Evolutionary conservation across 2,113 vertebrate species (phyloP).

Genomic region (Haemorhous mexicanus): DNA sequence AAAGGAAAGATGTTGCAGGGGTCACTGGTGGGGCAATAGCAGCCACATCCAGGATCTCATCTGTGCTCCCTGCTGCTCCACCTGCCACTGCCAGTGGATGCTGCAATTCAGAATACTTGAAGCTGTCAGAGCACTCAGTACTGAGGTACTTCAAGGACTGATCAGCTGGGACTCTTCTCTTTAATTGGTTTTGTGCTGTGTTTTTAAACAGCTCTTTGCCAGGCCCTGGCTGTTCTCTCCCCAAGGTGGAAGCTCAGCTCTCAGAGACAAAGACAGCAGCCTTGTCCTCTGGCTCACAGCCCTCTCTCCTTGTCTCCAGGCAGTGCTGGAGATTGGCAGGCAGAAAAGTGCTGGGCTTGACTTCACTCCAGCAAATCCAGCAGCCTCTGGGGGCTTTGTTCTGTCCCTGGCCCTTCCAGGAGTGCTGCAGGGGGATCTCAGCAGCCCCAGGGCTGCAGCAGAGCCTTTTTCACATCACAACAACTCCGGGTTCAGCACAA

Average conservation of each 20-base stretch:
- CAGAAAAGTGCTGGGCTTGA: background rate
- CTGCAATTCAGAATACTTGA: background rate
- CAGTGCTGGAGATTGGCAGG: background rate
- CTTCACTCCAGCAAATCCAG: background rate
- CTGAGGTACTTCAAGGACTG: background rate
- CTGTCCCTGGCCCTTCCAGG: background rate
- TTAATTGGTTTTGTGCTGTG: background rate
- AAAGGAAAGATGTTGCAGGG: background rate
- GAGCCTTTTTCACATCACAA: background rate
- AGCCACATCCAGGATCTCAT: background rate
- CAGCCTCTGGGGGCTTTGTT: background rate
- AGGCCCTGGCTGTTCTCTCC: background rate
- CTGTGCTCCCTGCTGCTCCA: background rate
- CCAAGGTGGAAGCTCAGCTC: background rate
- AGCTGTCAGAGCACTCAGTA: background rate
- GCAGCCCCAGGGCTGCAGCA: background rate
- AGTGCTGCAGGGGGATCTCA: background rate
- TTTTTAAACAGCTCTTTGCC: background rate
- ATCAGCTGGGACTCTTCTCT: background rate
- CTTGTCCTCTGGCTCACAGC: background rate
- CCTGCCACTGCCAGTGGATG: background rate
- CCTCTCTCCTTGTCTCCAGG: background rate
- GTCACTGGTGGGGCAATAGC: background rate
- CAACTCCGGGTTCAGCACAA: background rate
- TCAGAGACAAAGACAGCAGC: background rate